Base-by-base conservation (phyloP, 2,797 vertebrate genomes). In the Cyprinella venusta region DNA sequence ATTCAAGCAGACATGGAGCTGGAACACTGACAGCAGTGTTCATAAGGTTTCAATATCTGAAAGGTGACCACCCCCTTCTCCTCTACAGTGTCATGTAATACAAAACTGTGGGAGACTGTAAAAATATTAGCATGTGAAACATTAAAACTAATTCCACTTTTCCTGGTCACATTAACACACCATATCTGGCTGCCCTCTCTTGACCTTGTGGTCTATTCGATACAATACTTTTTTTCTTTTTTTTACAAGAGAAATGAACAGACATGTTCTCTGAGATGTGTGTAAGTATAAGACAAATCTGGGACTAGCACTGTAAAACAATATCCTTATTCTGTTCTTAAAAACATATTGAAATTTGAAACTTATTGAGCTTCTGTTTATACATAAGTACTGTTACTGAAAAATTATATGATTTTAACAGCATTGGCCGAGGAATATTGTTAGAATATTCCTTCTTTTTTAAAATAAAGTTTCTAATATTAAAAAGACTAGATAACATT, bases 81-180 rank as follows among this genome's bases (percentile, higher is more conserved):
- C 89, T 91, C 91, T 83, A 88, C 79, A 91, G 78, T 84, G 67
- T 87, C 85, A 86, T 89, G 91, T 90, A 94, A 93, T 83, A 90
- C 90, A 92, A 94, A 88, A 88, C 89, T 84, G 85, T 87, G 88
- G 88, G 84, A 93, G 89, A 90, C 82, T 64, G 89, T 88, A 92
- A 91, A 93, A 92, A 88, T 88, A 92, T 95, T 93, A 94, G 89
- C 89, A 91, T 92, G 93, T 89, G 90, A 93, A 89, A 88, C 90
- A 80, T 94, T 93, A 92, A 93, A 94, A 93, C 91, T 85, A 93
- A 93, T 90, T 92, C 90, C 86, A 76, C 85, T 91, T 94, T 84
- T 93, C 86, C 83, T 92, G 87, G 88, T 92, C 91, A 89, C 88
- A 92, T 92, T 93, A 92, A 80, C 86, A 84, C 71, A 68, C 70